phyloP scores from a whole-genome alignment of 2,888 invertebrate species.

The Incurvaria masculella region DNA sequence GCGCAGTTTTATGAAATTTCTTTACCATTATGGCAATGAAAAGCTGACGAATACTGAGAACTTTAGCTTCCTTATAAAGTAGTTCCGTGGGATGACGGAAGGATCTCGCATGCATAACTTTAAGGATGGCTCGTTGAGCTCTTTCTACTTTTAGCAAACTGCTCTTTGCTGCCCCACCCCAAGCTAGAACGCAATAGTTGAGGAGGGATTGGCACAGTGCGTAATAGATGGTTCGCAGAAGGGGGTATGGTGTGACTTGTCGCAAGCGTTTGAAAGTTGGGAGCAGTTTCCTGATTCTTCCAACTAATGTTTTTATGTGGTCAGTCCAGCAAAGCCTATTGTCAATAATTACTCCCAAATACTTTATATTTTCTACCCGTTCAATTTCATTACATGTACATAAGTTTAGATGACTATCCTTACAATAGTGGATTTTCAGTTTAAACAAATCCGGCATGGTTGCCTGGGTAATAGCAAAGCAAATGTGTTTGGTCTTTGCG shows the following conservation, averaged over 20 bases:
- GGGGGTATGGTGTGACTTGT: neutral
- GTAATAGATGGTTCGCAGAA: slow-evolving; percentile 1
- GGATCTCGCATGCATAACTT: neutral
- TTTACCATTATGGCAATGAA: too few relatives aligned
- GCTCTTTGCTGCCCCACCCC: slow-evolving; percentile 2
- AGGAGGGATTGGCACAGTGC: slow-evolving; percentile 3
- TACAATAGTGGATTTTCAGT: neutral
- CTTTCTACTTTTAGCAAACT: neutral
- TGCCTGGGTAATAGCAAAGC: neutral
- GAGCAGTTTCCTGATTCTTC: neutral
- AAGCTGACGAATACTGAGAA: too few relatives aligned
- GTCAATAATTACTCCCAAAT: slow-evolving; percentile 2
- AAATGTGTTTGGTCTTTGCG: neutral
- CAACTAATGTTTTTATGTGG: neutral
- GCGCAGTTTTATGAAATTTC: too few relatives aligned
- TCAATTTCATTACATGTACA: neutral
- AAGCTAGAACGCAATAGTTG: neutral
- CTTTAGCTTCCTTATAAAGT: neutral
- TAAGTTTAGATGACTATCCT: too few relatives aligned
- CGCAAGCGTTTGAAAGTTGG: neutral
- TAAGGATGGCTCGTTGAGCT: slow-evolving; percentile 1
- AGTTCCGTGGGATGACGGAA: neutral
- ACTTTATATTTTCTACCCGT: neutral
- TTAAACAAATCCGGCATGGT: neutral
- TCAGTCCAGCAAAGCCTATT: neutral